A percentile compares a stretch with the other conserved stretches of the same genome.
These are phyloP conservation scores for Drosophila rufa DNA, from an alignment of 1,140 invertebrate species.

Conservation along the genomic window DNA sequence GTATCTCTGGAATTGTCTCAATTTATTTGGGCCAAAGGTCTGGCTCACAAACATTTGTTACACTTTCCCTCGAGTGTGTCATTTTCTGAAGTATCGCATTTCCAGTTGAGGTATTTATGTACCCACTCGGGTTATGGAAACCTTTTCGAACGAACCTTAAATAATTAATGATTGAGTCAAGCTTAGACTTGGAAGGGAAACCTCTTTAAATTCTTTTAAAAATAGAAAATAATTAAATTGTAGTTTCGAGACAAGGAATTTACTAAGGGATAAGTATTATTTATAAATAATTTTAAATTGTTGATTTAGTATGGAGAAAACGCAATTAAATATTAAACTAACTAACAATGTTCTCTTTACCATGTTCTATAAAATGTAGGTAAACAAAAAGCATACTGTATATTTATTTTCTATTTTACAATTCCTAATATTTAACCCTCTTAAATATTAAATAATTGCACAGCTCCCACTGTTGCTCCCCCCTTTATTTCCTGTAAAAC, in stretches of 20 bases:
- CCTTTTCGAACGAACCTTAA: not conserved
- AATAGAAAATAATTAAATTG: not conserved
- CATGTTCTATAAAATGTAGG: too few species aligned
- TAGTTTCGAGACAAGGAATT: too few species aligned
- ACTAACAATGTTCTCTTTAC: too few species aligned
- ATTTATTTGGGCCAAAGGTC: constrained; percentile 31
- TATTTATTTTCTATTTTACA: too few species aligned
- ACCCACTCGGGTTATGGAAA: constrained; percentile 4
- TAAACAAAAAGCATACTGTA: too few species aligned
- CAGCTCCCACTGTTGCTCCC: not conserved
- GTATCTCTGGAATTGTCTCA: constrained; percentile 19
- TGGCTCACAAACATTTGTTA: constrained; percentile 36
- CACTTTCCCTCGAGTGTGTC: constrained; percentile 36
- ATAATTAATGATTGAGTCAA: constrained; percentile 9
- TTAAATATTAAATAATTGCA: not conserved
- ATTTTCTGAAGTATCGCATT: constrained; percentile 40
- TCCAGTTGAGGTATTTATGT: constrained; percentile 30
- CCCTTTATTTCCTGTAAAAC: too few species aligned
- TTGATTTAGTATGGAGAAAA: too few species aligned
- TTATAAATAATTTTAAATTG: too few species aligned
- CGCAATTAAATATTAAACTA: too few species aligned
- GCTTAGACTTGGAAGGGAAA: not conserved
- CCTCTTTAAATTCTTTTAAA: too few species aligned
- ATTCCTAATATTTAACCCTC: too few species aligned
- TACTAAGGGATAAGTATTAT: too few species aligned